Conservation (phyloP, 2,113 vertebrate genomes). For the Lates calcarifer region DNA sequence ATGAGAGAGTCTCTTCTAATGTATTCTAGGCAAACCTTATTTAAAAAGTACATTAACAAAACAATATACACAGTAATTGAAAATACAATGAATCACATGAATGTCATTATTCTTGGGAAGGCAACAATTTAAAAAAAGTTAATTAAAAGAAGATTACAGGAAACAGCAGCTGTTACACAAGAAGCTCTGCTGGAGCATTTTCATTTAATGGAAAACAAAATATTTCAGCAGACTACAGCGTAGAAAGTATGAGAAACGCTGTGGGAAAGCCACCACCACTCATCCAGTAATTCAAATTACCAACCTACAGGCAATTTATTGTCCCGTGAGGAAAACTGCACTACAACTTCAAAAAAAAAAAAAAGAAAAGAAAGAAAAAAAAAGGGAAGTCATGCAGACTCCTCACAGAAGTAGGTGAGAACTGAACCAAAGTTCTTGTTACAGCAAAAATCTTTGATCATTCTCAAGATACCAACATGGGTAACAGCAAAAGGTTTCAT, state of each 20-base stretch:
- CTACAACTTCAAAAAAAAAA: neutral
- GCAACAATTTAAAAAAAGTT: neutral
- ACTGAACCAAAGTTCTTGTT: neutral
- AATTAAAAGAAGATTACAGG: neutral
- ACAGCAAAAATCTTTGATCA: neutral
- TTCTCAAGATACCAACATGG: neutral
- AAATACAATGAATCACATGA: neutral
- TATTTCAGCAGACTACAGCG: neutral
- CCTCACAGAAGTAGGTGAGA: neutral
- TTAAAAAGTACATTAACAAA: neutral
- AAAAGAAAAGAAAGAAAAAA: too few species aligned
- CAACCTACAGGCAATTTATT: neutral
- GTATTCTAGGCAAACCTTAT: neutral
- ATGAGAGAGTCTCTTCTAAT: neutral
- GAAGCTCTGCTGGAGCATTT: neutral
- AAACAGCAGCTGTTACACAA: neutral
- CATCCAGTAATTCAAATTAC: slow-evolving; percentile 10
- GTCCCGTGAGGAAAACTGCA: neutral
- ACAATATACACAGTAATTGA: neutral
- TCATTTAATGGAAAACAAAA: neutral
- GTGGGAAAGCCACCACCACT: slow-evolving; percentile 5
- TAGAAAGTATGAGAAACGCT: slow-evolving; percentile 1
- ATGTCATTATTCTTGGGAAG: neutral
- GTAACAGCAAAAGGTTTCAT: neutral
- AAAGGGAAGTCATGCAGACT: neutral